Evolutionary conservation across 1,140 invertebrate species (phyloP).

Genomic region (Ceratina calcarata): DNA sequence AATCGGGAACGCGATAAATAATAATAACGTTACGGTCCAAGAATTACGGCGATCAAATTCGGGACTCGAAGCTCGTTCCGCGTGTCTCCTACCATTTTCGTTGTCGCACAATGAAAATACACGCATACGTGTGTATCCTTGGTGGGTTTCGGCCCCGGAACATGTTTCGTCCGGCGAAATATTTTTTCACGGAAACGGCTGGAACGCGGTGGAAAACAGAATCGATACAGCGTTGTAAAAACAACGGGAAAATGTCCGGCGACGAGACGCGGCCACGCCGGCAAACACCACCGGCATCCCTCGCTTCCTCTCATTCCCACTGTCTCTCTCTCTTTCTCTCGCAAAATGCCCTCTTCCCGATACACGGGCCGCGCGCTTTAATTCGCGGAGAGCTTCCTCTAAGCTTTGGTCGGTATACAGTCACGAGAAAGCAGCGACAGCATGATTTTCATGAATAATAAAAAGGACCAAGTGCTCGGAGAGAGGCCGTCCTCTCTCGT

Average conservation of each 20-base stretch:
- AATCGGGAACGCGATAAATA: no score
- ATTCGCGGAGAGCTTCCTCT: constrained; percentile 39
- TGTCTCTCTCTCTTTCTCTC: neutral
- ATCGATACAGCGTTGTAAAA: constrained; percentile 32
- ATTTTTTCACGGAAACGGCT: constrained; percentile 19
- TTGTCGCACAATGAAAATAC: constrained; percentile 20
- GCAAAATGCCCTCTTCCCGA: neutral
- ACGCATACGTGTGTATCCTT: neutral
- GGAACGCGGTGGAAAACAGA: constrained; percentile 4
- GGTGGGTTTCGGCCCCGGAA: neutral
- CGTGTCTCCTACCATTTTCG: neutral
- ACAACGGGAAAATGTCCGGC: constrained; percentile 29
- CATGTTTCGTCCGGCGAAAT: neutral
- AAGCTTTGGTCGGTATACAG: constrained; percentile 42
- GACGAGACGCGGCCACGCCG: constrained; percentile 5
- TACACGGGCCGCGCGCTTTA: constrained; percentile 31
- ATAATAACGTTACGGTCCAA: no score
- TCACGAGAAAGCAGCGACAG: constrained; percentile 62
- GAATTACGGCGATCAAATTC: constrained; percentile 48
- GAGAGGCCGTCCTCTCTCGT: constrained; percentile 37
- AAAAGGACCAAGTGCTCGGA: constrained; percentile 76
- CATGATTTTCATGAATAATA: constrained; percentile 80
- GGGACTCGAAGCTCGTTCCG: neutral
- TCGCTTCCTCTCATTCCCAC: neutral
- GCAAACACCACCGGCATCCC: constrained; percentile 17